Evolutionary conservation across 2,113 vertebrate genomes (phyloP).

Genomic region (Tragelaphus imberbis): DNA sequence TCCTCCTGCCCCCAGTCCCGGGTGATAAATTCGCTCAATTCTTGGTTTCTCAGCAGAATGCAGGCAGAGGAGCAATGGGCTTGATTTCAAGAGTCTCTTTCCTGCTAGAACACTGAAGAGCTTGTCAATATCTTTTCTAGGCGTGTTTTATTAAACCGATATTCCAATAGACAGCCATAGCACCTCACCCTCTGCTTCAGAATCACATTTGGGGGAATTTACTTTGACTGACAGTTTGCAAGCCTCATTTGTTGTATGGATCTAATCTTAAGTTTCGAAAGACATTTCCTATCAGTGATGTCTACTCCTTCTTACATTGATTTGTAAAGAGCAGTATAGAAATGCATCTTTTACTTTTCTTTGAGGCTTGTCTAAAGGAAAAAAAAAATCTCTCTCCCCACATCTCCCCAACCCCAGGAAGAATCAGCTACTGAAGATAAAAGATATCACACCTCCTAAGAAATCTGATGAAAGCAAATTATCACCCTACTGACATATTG

Average conservation of each 20-base stretch:
- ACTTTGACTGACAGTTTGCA: conserved; percentile 68
- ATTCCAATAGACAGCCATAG: conserved; percentile 69
- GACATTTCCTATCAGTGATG: conserved; percentile 59
- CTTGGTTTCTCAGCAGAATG: conserved; percentile 62
- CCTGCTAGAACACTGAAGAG: conserved; percentile 65
- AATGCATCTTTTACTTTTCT: conserved; percentile 57
- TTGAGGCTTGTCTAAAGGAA: conserved; percentile 25
- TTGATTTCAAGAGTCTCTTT: conserved; percentile 70
- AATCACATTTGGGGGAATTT: conserved; percentile 69
- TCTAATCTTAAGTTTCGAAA: conserved; percentile 66
- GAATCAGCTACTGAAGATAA: conserved; percentile 55
- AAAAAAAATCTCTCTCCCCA: conserved; percentile 3
- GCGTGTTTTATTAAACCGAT: conserved; percentile 69
- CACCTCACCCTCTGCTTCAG: conserved; percentile 57
- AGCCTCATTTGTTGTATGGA: conserved; percentile 68
- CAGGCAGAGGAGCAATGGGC: conserved; percentile 69
- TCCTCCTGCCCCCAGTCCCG: too few relatives aligned
- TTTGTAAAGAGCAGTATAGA: conserved; percentile 43
- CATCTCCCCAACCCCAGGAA: not conserved
- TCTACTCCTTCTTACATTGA: conserved; percentile 50
- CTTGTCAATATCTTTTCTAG: conserved; percentile 72
- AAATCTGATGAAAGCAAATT: conserved; percentile 61
- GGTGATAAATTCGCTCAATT: conserved; percentile 64
- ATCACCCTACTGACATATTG: conserved; percentile 54
- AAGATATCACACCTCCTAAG: conserved; percentile 37